A percentile compares a stretch with the other conserved stretches of the same genome.
Conservation (phyloP, 1,140 invertebrate genomes). For the Eupristina koningsbergeri region DNA sequence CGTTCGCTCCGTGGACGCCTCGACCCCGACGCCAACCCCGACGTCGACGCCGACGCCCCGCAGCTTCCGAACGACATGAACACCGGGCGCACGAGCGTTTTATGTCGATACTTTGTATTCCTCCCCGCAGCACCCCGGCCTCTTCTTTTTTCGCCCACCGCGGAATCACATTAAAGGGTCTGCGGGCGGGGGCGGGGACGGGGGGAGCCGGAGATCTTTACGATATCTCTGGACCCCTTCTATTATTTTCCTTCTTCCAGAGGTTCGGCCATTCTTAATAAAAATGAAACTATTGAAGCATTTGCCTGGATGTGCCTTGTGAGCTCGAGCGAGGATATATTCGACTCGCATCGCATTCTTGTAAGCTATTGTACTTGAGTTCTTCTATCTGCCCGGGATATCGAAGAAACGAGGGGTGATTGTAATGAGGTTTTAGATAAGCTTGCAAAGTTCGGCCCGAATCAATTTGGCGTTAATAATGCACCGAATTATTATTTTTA, state of each 20-base stretch:
- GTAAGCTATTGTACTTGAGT: too few relatives aligned
- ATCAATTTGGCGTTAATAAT: too few relatives aligned
- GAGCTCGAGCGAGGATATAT: too few relatives aligned
- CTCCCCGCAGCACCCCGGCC: neutral
- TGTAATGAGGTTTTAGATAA: neutral
- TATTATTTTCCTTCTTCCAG: neutral
- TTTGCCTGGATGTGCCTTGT: neutral
- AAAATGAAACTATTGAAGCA: conserved; percentile 6
- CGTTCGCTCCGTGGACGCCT: neutral
- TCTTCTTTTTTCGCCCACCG: neutral
- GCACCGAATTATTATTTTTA: too few relatives aligned
- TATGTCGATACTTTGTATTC: neutral
- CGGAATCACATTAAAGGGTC: neutral
- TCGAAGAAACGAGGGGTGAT: neutral
- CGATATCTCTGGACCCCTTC: neutral
- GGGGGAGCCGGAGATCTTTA: neutral
- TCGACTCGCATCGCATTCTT: too few relatives aligned
- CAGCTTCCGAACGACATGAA: neutral
- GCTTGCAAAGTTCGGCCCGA: too few relatives aligned
- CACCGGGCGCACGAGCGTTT: neutral
- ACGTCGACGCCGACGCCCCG: neutral
- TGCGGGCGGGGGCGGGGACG: too few relatives aligned
- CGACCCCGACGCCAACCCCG: neutral
- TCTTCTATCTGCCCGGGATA: neutral
- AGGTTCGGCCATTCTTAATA: conserved; percentile 10